Percentiles rank a stretch among this genome's conserved stretches.
Conservation (phyloP, 2,888 invertebrate genomes). For the Acronicta aceris region DNA sequence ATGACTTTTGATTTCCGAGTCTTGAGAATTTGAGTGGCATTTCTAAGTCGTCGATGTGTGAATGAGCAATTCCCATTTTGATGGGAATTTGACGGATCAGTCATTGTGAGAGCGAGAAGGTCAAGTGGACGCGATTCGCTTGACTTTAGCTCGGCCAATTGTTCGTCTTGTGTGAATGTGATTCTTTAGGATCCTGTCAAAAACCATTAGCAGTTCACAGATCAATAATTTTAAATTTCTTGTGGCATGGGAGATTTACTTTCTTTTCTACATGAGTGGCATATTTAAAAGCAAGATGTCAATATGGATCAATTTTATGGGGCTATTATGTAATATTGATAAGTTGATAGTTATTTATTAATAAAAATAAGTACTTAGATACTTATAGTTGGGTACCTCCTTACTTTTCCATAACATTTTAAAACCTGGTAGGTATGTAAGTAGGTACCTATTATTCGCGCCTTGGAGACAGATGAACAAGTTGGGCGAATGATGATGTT, state of each 20-base stretch:
- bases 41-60: conserved; percentile 68
- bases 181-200: conserved; percentile 32
- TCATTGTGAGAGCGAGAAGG: conserved; percentile 46
- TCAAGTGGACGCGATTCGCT: conserved; percentile 53
- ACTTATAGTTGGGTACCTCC: no score
- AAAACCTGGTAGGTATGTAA: no score
- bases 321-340: no score
- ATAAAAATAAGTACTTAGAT: no score
- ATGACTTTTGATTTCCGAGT: conserved; percentile 57
- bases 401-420: no score
- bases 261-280: conserved; percentile 26
- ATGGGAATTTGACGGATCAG: conserved; percentile 73
- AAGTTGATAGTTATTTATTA: no score
- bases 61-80: conserved; percentile 82
- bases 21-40: conserved; percentile 58
- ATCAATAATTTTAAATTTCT: conserved; percentile 24
- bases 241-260: conserved; percentile 13
- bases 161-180: conserved; percentile 31
- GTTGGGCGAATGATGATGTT: no score
- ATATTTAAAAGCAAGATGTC: neutral
- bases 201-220: conserved; percentile 67
- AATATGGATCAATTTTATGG: neutral
- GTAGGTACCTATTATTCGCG: no score
- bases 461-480: no score
- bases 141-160: conserved; percentile 22